Base-by-base conservation (phyloP, 2,113 vertebrate species). In the Fulmarus glacialis region DNA sequence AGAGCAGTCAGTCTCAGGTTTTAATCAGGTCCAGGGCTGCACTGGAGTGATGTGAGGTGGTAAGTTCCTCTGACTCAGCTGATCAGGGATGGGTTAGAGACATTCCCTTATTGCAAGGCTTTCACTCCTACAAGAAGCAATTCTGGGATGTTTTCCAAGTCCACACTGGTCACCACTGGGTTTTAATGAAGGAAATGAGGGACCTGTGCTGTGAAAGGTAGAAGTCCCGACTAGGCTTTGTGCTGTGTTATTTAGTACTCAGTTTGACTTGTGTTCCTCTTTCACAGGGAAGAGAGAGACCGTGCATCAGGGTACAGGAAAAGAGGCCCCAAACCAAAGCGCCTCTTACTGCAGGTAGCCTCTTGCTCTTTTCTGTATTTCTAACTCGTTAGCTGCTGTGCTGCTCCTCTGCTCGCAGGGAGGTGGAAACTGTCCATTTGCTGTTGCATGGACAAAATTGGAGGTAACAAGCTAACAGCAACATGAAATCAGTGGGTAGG, bases 281-380 rank as follows among this genome's bases (percentile, higher is more conserved):
- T 94, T 97, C 73, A 47, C 98, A 99, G 99, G 98, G 99, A 99
- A 97, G 99, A 99, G 98, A 98, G 98, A 98, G 98, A 99, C 91
- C 98, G 99, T 96, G 99, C 99, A 16, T 98, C 99, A n/a, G 99
- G 99, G 82, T 99, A 99, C 97, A 99, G 99, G 94, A 99, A 99
- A 98, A 99, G 99, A 98, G 99, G 99, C n/a, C 99, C 99, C 90
- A 98, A 99, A 98, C 99, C 99, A 77, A 99, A 99, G 96, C 99
- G 99, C 67, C 99, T 99, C 72, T 97, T 99, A 72, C 98, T 99
- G 97, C 99, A 99, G 99, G 99, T 99, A 99, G 92, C 83, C 53
- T 89, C 74, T 96, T 95, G 67, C 43, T 93, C 30, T 71, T 85
- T 74, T 85, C 27, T 71, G 40, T 90, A 26, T 94, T 92, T 93